Evolutionary conservation across 2,797 vertebrate genomes (phyloP), one percentile per base, ranked within the genome.

Genomic region (Loris lydekkerianus): DNA sequence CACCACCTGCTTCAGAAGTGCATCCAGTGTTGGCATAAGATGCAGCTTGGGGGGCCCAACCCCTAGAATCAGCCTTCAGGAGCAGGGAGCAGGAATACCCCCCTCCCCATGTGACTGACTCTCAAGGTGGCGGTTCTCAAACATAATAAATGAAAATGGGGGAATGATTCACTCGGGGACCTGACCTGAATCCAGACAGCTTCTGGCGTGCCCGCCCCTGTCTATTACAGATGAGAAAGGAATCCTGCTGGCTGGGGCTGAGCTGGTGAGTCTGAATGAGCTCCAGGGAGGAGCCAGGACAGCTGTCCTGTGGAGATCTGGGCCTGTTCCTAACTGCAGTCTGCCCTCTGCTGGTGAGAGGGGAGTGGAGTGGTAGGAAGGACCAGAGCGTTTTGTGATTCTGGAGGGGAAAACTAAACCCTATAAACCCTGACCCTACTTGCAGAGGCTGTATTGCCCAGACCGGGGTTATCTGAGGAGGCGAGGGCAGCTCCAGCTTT

Each of bases 291-390:
- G 46, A 60, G 7, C 29, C 0, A 10, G 29, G 69, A 25, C 1
- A 0, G 31, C 27, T 9, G 13, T 0, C 2, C 82, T 29, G 49
- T 5, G 18, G n/a, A 27, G 1, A 31, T 34, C 65, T 1, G 4
- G 0, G 37, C 17, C 2, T 6, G n/a, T 84, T 95, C 91, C n/a
- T 86, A 58, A 86, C 88, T 58, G 70, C 56, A 95, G 83, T 67
- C 97, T 95, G 96, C 84, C 94, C 97, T 84, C 97, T 97, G 91
- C 92, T 89, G 97, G 96, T 80, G 75, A 65, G 65, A 61, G 93
- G 46, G 1, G 0, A 49, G 75, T 3, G 34, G 58, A 34, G 67
- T 34, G 40, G n/a, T 5, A 76, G 67, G 80, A 70, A 34, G 49
- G 72, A 65, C 27, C 13, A 8, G 7, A 60, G 3, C 18, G 21